Evolutionary conservation across 2,888 invertebrate genomes (phyloP).

Genomic region (Hyposoter dolosus): DNA sequence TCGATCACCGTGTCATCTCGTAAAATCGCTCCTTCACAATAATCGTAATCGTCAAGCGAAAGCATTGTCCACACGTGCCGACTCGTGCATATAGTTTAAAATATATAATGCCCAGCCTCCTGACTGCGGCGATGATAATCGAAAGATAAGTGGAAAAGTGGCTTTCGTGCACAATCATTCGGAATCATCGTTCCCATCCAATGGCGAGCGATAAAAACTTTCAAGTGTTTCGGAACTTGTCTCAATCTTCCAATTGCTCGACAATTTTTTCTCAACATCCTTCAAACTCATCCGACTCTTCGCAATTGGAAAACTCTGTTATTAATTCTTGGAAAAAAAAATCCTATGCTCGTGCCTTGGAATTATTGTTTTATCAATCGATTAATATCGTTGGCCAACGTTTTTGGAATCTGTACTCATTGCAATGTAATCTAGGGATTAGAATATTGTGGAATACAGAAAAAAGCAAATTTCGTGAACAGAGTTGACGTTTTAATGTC

Average conservation of each 20-base stretch:
- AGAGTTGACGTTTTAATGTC: not conserved
- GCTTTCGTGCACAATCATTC: not conserved
- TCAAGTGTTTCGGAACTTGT: not conserved
- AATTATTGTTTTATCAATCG: too few relatives aligned
- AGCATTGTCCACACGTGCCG: constrained; percentile 20
- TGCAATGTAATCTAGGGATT: not conserved
- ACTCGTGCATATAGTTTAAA: not conserved
- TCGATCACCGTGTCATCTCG: not conserved
- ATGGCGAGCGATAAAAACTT: not conserved
- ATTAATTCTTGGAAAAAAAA: not conserved
- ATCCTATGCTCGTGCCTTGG: too few relatives aligned
- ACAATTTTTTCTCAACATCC: not conserved
- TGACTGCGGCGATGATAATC: constrained; percentile 18
- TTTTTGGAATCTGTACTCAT: not conserved
- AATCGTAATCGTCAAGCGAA: not conserved
- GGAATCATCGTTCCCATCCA: not conserved
- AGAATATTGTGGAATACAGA: not conserved
- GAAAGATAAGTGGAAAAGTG: constrained; percentile 19
- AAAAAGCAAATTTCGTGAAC: not conserved
- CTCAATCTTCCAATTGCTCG: not conserved
- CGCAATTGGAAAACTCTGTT: not conserved
- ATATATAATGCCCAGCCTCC: not conserved
- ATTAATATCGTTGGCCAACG: too few relatives aligned
- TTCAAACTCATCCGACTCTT: not conserved
- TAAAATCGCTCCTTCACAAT: constrained; percentile 4